Evolutionary conservation across 2,888 invertebrate species (phyloP).

Genomic region (Hypomecis punctinalis): DNA sequence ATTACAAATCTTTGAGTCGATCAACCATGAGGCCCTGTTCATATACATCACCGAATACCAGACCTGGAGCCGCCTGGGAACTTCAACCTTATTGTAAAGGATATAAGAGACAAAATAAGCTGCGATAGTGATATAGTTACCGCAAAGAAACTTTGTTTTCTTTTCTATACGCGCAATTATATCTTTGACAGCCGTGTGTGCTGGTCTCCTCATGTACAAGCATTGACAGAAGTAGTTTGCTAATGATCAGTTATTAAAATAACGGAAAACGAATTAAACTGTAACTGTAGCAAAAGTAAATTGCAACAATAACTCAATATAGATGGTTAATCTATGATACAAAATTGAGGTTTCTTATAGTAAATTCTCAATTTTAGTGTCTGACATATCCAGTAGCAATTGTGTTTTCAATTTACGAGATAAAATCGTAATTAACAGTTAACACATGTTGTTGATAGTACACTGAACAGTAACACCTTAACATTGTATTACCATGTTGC

Average conservation of each 20-base stretch:
- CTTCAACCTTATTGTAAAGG: slow-evolving; percentile 39
- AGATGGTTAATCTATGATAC: neutral
- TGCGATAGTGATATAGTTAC: slow-evolving; percentile 39
- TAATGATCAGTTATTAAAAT: slow-evolving; percentile 17
- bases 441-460: slow-evolving; percentile 47
- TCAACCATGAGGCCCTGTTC: slow-evolving; percentile 73
- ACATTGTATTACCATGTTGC: slow-evolving; percentile 20
- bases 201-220: slow-evolving; percentile 60
- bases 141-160: slow-evolving; percentile 62
- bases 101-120: slow-evolving; percentile 52
- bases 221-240: slow-evolving; percentile 58
- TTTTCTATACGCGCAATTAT: slow-evolving; percentile 81
- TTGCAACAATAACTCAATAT: neutral
- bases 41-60: slow-evolving; percentile 63
- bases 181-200: slow-evolving; percentile 76
- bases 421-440: slow-evolving; percentile 54
- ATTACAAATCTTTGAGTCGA: slow-evolving; percentile 77
- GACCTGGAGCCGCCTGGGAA: slow-evolving; percentile 34
- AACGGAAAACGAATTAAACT: neutral
- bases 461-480: slow-evolving; percentile 11
- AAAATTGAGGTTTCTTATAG: neutral
- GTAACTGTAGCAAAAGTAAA: neutral
- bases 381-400: slow-evolving; percentile 21
- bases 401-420: slow-evolving; percentile 45
- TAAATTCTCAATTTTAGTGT: neutral